Evolutionary conservation across 2,113 vertebrate species (phyloP).

Genomic region (Antigone vipio): DNA sequence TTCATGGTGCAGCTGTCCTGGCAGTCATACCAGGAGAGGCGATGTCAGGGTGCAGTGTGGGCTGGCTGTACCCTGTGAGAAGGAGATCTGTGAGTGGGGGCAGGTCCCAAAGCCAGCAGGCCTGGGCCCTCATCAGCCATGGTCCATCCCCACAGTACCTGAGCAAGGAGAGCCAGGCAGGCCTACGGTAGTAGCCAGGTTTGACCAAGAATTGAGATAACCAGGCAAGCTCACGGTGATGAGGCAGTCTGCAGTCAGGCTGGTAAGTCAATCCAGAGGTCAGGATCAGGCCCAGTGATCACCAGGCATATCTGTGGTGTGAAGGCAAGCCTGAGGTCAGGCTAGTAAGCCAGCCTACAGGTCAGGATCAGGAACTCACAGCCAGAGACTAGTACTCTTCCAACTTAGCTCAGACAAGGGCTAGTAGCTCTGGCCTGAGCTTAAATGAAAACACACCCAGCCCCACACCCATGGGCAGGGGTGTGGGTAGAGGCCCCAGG

Average conservation of each 20-base stretch:
- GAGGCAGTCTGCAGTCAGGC: not conserved
- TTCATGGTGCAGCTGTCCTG: constrained; percentile 35
- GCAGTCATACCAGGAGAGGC: not conserved
- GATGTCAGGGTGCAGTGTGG: not conserved
- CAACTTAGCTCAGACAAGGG: rapidly evolving
- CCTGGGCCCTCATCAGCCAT: not conserved
- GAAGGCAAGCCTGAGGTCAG: not conserved
- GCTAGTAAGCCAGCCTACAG: not conserved
- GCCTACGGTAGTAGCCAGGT: rapidly evolving
- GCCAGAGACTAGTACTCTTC: not conserved
- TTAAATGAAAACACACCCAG: not conserved
- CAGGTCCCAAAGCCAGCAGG: not conserved
- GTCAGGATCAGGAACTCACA: not conserved
- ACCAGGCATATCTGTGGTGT: not conserved
- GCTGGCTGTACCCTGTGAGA: not conserved
- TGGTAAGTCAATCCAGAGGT: not conserved
- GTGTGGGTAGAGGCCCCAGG: not conserved
- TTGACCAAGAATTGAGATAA: not conserved
- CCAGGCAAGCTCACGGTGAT: not conserved
- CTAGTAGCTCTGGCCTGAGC: not conserved
- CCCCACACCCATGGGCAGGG: not conserved
- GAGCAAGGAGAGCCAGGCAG: not conserved
- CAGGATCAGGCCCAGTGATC: not conserved
- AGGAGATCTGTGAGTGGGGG: not conserved
- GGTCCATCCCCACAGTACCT: not conserved